A percentile compares a stretch with the other conserved stretches of the same genome.
These are phyloP conservation scores for Teleopsis dalmanni DNA, from an alignment of 1,140 invertebrate genomes.

Conservation along the genomic window DNA sequence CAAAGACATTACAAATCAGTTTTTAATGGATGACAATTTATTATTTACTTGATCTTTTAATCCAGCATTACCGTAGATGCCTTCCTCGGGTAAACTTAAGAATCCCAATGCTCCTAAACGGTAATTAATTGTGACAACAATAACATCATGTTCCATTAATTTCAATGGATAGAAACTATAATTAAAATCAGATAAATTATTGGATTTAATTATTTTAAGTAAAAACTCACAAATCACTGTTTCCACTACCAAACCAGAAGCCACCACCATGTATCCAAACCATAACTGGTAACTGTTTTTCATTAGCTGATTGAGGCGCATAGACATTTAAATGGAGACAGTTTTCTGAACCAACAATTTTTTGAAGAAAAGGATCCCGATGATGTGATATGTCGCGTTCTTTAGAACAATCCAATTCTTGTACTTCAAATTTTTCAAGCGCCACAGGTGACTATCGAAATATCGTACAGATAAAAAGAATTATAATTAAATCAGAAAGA, in stretches of 20 bases:
- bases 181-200: too few species aligned
- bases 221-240: too few species aligned
- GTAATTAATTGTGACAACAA: conserved; percentile 61
- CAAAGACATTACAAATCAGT: not conserved
- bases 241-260: conserved; percentile 50
- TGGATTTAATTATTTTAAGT: too few species aligned
- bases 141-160: conserved; percentile 50
- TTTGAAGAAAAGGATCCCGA: conserved; percentile 20
- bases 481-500: too few species aligned
- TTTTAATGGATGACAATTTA: conserved; percentile 52
- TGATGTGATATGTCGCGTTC: conserved; percentile 29
- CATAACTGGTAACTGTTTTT: conserved; percentile 49
- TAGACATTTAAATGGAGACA: conserved; percentile 52
- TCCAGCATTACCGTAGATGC: conserved; percentile 53
- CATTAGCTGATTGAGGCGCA: conserved; percentile 25
- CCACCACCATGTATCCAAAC: conserved; percentile 62
- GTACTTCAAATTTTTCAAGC: conserved; percentile 21
- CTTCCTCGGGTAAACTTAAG: conserved; percentile 48
- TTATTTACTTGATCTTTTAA: conserved; percentile 53
- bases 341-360: conserved; percentile 48
- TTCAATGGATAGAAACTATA: too few species aligned
- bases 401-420: conserved; percentile 29
- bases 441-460: conserved; percentile 36
- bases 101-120: conserved; percentile 52
- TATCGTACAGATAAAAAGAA: too few species aligned